Base-by-base conservation (phyloP, 2,113 vertebrate species). In the Charina bottae region DNA sequence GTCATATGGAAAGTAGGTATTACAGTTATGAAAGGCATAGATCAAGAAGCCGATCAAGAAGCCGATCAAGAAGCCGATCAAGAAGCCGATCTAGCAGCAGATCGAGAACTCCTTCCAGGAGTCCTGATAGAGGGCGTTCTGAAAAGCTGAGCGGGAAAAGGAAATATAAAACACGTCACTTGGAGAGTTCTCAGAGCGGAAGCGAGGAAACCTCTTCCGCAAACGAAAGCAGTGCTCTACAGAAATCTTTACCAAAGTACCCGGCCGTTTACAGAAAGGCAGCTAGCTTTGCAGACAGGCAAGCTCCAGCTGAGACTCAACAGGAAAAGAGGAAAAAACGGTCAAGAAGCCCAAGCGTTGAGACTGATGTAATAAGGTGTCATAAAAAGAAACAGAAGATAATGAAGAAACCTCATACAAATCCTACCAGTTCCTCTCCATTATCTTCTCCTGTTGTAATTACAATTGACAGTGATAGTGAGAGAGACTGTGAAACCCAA, bases 331-430 rank as follows among this genome's bases (percentile, higher is more conserved):
- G 95, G 87, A 98, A 96, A 92, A 98, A 98, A 60, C 98, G 87
- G 53, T 95, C 97, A 62, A 96, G 98, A 72, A 99, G 99, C 93
- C 96, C 97, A 37, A 98, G 98, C 54, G 97, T 98, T 60, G 98
- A 99, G 96, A 98, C 94, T 0, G 98, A 98, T 26, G 86, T 94
- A n/a, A 93, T 90, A 87, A 98, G 91, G 33, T 98, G 96, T 90
- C 98, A 98, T 90, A 98, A 98, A 91, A 99, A 98, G 93, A 99
- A 98, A 97, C 99, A 98, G 93, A 99, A 99, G 89, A 98, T 98
- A 94, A 99, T 98, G 96, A 99, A 97, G 93, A 99, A 98, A 94
- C 98, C 98, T 78, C 97, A 96, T 92, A 98, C 96, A 86, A 97
- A 97, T 93, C 98, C 96, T 33, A 10, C 33, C 2, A 91, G 94